Base-by-base conservation (phyloP, 2,888 invertebrate genomes). In the Suillia variegata region DNA sequence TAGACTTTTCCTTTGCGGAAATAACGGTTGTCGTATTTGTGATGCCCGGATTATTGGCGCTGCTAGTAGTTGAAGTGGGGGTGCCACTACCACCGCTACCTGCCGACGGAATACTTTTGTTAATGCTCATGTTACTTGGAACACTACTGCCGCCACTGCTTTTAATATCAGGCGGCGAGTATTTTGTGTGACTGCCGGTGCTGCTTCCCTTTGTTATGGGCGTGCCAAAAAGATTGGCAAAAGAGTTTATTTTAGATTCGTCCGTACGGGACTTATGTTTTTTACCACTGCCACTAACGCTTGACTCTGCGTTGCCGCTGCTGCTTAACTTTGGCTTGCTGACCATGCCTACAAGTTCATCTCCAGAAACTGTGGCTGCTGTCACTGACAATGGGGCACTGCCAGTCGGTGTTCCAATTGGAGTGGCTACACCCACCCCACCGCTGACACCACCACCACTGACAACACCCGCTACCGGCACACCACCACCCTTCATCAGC, bases 401-500 rank as follows among this genome's bases (percentile, higher is more conserved):
- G 38, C 38, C 38, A 5, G 13, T 17, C 20, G 18, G 20, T 20
- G 45, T 22, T 18, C n/a, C 17, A 61, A n/a, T n/a, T n/a, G n/a
- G n/a, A n/a, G n/a, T 34, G 17, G 67, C 68, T 5, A 72, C 68
- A 20, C 64, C 61, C 0, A 67, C 56, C n/a, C 67, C 70, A n/a
- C n/a, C n/a, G 33, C 69, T 60, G 8, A 60, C 38, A 1, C 58
- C 13, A 8, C 62, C 56, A 21, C 65, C 61, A 12, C 48, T 55
- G 10, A 66, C 56, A 5, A 69, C 68, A 24, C 67, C 70, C 50
- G 76, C 74, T 0, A 86, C 79, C 63, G 85, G 83, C 62, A 87
- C 84, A 10, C 88, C 97, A 62, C 97, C 96, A 59, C 94, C 96
- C 83, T 91, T 93, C 51, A 97, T 81, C 18, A 98, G 84, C 77